These are phyloP conservation scores for Drosophila willistoni DNA, from an alignment of 1,140 invertebrate genomes.

Conservation along the genomic window DNA sequence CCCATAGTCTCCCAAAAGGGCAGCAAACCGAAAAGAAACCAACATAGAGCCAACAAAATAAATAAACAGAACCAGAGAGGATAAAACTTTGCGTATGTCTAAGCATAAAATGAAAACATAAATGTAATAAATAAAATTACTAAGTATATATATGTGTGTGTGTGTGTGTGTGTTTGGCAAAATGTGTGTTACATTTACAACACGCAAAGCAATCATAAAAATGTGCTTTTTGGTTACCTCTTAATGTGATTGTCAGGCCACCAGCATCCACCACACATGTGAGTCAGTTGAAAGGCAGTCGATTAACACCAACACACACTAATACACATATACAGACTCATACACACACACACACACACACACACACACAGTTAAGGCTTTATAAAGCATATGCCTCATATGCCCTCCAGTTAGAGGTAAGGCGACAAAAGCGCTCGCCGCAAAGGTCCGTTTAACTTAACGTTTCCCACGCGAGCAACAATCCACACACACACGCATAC, in stretches of 20 bases:
- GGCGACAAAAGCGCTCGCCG: conserved; percentile 46
- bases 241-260: conserved; percentile 32
- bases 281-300: conserved; percentile 22
- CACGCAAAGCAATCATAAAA: conserved; percentile 35
- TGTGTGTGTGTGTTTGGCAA: conserved; percentile 1
- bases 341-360: conserved; percentile 21
- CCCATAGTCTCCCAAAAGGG: conserved; percentile 12
- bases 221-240: conserved; percentile 32
- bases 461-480: conserved; percentile 51
- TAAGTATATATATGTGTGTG: not conserved
- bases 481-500: conserved; percentile 9
- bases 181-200: conserved; percentile 2
- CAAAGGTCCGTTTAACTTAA: conserved; percentile 68
- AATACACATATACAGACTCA: not conserved
- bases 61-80: not conserved
- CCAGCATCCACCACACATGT: conserved; percentile 6
- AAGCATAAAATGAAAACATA: conserved; percentile 13
- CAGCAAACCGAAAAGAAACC: not conserved
- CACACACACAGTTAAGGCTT: conserved; percentile 33
- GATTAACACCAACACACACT: conserved; percentile 20
- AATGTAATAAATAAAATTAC: conserved; percentile 19
- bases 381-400: conserved; percentile 44
- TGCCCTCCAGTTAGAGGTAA: conserved; percentile 22
- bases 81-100: conserved; percentile 18
- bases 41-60: not conserved